A percentile compares a stretch with the other conserved stretches of the same genome.
These are phyloP conservation scores for Xenotilapia caudafasciata DNA, from an alignment of 2,113 vertebrate species.

Conservation along the genomic window DNA sequence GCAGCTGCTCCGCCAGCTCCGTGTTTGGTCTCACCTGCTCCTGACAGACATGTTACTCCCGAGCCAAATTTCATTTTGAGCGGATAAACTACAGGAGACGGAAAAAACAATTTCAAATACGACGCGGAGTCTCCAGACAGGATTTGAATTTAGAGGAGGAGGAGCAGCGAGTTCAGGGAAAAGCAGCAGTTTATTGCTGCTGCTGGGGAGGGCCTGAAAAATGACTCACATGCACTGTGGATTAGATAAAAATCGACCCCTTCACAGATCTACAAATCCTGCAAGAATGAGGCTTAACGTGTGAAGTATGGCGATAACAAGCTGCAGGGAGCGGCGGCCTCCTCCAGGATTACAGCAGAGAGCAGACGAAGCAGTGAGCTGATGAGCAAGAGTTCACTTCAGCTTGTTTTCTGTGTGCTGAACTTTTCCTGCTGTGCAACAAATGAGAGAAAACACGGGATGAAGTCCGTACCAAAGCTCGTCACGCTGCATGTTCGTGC, in stretches of 20 bases:
- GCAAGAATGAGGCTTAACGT: not conserved
- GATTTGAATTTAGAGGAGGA: not conserved
- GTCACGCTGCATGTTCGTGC: not conserved
- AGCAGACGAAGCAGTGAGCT: not conserved
- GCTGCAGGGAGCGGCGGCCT: not conserved
- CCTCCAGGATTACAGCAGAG: not conserved
- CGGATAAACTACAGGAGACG: not conserved
- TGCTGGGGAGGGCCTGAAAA: not conserved
- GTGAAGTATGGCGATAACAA: not conserved
- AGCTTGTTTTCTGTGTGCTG: not conserved
- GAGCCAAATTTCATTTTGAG: not conserved
- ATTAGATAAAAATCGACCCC: not conserved
- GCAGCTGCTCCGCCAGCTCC: not conserved
- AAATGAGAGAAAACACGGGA: not conserved
- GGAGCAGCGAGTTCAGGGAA: not conserved
- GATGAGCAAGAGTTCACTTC: not conserved
- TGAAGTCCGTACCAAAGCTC: too few species aligned
- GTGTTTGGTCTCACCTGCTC: not conserved
- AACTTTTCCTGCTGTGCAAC: not conserved
- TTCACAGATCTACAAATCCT: not conserved
- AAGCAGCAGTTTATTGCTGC: not conserved
- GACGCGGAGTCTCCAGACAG: not conserved
- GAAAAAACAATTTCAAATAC: not conserved
- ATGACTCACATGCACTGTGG: not conserved
- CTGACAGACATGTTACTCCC: fast-evolving